Conservation (phyloP, 2,113 vertebrate species). For the Carassius carassius region DNA sequence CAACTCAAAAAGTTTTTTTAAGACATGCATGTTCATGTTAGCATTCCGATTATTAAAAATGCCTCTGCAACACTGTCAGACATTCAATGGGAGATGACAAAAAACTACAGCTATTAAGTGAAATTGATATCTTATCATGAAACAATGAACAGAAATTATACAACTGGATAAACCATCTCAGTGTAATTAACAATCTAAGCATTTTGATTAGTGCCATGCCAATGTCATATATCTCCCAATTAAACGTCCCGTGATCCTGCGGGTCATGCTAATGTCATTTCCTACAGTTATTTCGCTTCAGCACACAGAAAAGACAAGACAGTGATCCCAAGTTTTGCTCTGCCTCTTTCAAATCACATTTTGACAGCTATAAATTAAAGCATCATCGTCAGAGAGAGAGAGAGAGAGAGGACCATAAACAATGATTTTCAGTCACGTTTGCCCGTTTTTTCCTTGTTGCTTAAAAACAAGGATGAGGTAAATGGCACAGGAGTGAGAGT, state of each 20-base stretch:
- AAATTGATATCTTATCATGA: slow-evolving; percentile 26
- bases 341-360: slow-evolving; percentile 43
- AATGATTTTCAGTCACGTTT: slow-evolving; percentile 43
- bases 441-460: not conserved
- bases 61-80: slow-evolving; percentile 8
- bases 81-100: not conserved
- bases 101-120: slow-evolving; percentile 4
- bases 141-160: slow-evolving; percentile 33
- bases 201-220: slow-evolving; percentile 44
- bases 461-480: slow-evolving; percentile 43
- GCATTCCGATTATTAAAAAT: not conserved
- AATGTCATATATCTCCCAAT: slow-evolving; percentile 49
- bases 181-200: slow-evolving; percentile 43
- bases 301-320: slow-evolving; percentile 41
- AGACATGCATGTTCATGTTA: not conserved
- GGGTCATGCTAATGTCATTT: slow-evolving; percentile 36
- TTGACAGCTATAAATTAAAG: slow-evolving; percentile 61
- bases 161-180: slow-evolving; percentile 1
- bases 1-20: not conserved
- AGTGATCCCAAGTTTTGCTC: slow-evolving; percentile 39
- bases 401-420: slow-evolving; percentile 49
- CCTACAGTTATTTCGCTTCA: slow-evolving; percentile 37
- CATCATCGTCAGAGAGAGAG: slow-evolving; percentile 48
- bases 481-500: slow-evolving; percentile 56
- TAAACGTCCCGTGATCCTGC: slow-evolving; percentile 27